phyloP scores from a whole-genome alignment of 2,888 invertebrate species.

The Vannuccia rotundouncinata region DNA sequence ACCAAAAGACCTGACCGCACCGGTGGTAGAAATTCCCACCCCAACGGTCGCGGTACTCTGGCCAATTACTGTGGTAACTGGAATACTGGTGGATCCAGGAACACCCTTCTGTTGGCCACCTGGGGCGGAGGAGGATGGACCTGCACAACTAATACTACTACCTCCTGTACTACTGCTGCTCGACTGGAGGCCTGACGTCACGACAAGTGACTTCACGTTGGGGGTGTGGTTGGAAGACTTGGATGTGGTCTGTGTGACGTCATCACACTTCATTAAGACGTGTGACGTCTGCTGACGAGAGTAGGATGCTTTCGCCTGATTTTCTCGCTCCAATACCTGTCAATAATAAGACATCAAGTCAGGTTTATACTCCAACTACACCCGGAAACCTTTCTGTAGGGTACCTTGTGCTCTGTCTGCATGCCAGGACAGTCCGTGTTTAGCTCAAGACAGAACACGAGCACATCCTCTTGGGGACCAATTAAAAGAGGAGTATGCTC shows the following conservation, averaged over 20 bases:
- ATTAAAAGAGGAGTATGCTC: neutral
- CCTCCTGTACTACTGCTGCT: slow-evolving; percentile 50
- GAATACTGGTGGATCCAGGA: too few relatives aligned
- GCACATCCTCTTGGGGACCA: slow-evolving; percentile 57
- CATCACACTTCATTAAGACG: too few relatives aligned
- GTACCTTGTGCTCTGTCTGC: slow-evolving; percentile 65
- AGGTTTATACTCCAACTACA: too few relatives aligned
- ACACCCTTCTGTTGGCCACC: neutral
- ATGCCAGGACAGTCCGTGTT: slow-evolving; percentile 65
- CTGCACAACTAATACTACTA: slow-evolving; percentile 44
- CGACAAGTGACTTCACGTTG: neutral
- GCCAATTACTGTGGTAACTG: too few relatives aligned
- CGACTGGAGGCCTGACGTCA: neutral
- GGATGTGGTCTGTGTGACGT: slow-evolving; percentile 37
- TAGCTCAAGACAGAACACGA: slow-evolving; percentile 65
- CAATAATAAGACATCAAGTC: too few relatives aligned
- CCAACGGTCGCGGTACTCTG: too few relatives aligned
- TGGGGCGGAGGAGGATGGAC: neutral
- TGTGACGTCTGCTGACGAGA: neutral
- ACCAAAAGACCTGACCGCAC: too few relatives aligned
- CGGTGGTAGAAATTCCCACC: too few relatives aligned
- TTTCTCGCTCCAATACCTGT: neutral
- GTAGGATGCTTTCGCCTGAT: neutral
- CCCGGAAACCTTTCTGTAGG: too few relatives aligned
- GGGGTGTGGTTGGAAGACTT: neutral